Percentiles rank a stretch among this genome's conserved stretches.
Evolutionary conservation across 1,140 invertebrate species (phyloP).

Genomic region (Eumaeus atala): DNA sequence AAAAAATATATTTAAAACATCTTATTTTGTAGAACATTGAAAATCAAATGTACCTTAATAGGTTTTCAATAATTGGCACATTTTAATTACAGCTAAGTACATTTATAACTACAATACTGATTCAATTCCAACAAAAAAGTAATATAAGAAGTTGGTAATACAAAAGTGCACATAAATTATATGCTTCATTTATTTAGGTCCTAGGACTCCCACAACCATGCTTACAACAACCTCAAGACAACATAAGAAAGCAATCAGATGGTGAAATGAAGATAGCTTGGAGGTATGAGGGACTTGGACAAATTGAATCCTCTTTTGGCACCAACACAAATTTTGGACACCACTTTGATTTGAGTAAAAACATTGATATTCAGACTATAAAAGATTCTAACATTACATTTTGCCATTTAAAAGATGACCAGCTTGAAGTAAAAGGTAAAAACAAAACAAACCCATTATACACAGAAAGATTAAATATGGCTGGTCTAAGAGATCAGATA

Average conservation of each 20-base stretch:
- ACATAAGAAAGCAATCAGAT: constrained; percentile 20
- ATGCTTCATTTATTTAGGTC: constrained; percentile 35
- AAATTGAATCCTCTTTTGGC: constrained; percentile 76
- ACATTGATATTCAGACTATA: constrained; percentile 77
- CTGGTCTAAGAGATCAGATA: too few relatives aligned
- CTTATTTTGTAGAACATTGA: too few relatives aligned
- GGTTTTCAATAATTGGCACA: neutral
- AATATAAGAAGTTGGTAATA: neutral
- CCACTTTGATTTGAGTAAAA: constrained; percentile 86
- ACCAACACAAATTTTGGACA: constrained; percentile 78
- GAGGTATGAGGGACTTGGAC: constrained; percentile 85
- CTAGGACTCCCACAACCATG: constrained; percentile 67
- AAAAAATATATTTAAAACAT: too few relatives aligned
- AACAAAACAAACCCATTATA: constrained; percentile 3
- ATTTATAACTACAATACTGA: neutral
- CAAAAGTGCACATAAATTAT: neutral
- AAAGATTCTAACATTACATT: constrained; percentile 73
- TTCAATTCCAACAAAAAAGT: neutral
- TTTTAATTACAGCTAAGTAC: too few relatives aligned
- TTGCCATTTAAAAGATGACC: constrained; percentile 32
- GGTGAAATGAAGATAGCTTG: constrained; percentile 87
- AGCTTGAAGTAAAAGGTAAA: constrained; percentile 33
- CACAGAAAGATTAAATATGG: constrained; percentile 1
- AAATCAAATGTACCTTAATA: neutral
- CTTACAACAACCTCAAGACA: constrained; percentile 35